Evolutionary conservation across 2,113 vertebrate genomes (phyloP).

Genomic region (Callipepla squamata): DNA sequence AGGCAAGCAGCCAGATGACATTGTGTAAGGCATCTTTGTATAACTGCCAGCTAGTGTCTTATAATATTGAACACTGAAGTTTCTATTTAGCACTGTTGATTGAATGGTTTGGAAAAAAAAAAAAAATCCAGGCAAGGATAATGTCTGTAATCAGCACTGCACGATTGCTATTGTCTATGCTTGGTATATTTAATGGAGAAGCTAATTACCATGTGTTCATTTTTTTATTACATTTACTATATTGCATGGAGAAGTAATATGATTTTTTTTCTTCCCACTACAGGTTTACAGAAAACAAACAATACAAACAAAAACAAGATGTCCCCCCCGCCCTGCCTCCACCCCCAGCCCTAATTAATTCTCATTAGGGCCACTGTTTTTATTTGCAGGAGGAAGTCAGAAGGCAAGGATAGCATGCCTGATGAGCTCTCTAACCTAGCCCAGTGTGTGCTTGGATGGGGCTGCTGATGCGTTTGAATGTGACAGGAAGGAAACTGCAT

Average conservation of each 20-base stretch:
- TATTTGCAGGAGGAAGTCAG: constrained; percentile 68
- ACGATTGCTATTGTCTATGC: constrained; percentile 65
- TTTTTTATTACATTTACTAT: constrained; percentile 65
- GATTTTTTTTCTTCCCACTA: constrained; percentile 32
- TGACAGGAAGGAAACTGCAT: constrained; percentile 70
- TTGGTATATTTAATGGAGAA: constrained; percentile 67
- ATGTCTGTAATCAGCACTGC: constrained; percentile 70
- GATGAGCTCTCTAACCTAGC: constrained; percentile 57
- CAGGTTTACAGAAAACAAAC: constrained; percentile 69
- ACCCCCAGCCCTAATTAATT: constrained; percentile 58
- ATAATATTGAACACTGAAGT: constrained; percentile 72
- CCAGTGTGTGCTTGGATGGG: constrained; percentile 53
- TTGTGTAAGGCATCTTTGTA: constrained; percentile 73
- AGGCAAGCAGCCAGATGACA: constrained; percentile 73
- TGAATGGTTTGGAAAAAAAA: constrained; percentile 55
- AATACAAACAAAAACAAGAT: constrained; percentile 58
- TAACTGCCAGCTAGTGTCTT: constrained; percentile 72
- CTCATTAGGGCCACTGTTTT: constrained; percentile 61
- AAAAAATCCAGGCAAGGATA: constrained; percentile 61
- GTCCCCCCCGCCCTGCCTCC: not conserved
- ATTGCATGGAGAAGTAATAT: constrained; percentile 59
- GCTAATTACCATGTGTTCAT: constrained; percentile 69
- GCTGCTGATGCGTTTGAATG: constrained; percentile 50
- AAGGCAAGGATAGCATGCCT: constrained; percentile 53
- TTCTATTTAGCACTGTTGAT: constrained; percentile 72